Base-by-base conservation (phyloP, 2,797 vertebrate species). In the Malacoraja senta region DNA sequence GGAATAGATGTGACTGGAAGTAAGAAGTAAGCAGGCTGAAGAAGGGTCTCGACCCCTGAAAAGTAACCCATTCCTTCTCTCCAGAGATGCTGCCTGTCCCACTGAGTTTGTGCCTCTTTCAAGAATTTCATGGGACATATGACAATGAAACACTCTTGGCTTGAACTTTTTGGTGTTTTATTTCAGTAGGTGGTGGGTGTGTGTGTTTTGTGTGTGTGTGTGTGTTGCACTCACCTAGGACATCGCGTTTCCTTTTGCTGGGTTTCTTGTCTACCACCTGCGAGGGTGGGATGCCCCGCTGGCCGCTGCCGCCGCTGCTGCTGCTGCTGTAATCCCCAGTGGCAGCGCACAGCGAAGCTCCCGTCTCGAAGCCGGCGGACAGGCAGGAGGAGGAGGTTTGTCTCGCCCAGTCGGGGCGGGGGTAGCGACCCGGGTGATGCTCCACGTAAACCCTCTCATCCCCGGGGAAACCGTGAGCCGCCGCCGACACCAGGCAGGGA, bases 241-340 rank as follows among this genome's bases (percentile, higher is more conserved):
- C 95, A 74, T 98, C 98, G 95, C 98, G 97, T 96, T 97, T 99
- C 93, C 97, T 95, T 94, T 97, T 96, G 95, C 96, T 94, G 29
- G 96, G 94, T 95, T 98, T 99, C 95, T 98, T 99, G 96, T 98
- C 98, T 0, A 95, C 96, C 94, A 95, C 96, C 94, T 97, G 97
- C 0, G 94, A 96, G 0, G 96, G 95, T 0, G 96, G 94, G 93
- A 96, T 96, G 93, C 95, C 96, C 68, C 97, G 96, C 1, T 95
- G 96, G 8, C 97, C 38, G n/a, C 15, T 96, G 58, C 95, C 96
- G 8, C 97, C 38, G n/a, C 97, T 68, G n/a, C 15, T 96, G 58
- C 95, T 96, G 8, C 97, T 68, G n/a, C 15, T 96, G 58, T 96
- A 98, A 0, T 97, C 98, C 68, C 95, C 95, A 0, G 96, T 93